Evolutionary conservation across 2,888 invertebrate genomes (phyloP).

Genomic region (Rhorus exstirpatorius): DNA sequence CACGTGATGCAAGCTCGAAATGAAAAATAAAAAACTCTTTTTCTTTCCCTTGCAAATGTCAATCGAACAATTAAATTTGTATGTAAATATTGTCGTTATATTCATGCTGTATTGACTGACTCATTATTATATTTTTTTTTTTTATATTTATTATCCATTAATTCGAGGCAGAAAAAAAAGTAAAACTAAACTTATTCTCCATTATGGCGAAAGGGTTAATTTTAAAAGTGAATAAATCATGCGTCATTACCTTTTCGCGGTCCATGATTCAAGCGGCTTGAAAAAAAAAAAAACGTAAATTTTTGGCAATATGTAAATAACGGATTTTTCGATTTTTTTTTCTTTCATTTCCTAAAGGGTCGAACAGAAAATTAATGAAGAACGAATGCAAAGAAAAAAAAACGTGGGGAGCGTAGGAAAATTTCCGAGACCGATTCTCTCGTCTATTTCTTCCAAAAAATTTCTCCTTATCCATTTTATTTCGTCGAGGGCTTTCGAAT

Average conservation of each 20-base stretch:
- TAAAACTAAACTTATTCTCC: too few relatives aligned
- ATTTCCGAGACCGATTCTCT: constrained; percentile 27
- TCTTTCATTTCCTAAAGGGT: not conserved
- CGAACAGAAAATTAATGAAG: not conserved
- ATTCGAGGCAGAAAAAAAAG: too few relatives aligned
- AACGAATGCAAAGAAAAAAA: not conserved
- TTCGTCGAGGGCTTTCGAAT: constrained; percentile 43
- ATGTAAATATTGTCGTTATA: too few relatives aligned
- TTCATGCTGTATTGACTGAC: too few relatives aligned
- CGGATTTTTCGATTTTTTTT: not conserved
- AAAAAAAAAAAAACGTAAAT: constrained; percentile 67
- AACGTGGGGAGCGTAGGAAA: constrained; percentile 41
- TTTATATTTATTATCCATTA: too few relatives aligned
- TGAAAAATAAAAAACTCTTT: too few relatives aligned
- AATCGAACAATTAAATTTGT: too few relatives aligned
- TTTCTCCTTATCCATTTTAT: constrained; percentile 4
- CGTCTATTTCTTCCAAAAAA: not conserved
- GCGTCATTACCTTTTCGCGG: constrained; percentile 77
- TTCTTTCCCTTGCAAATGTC: too few relatives aligned
- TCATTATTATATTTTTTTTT: too few relatives aligned
- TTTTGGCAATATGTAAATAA: not conserved
- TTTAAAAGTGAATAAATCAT: not conserved
- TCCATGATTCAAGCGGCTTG: constrained; percentile 77
- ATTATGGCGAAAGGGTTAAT: not conserved
- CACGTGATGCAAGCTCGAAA: too few relatives aligned